Percentiles rank a stretch among this genome's conserved stretches.
These are phyloP conservation scores for Cyprinus carpio DNA, from an alignment of 2,113 vertebrate species.

Conservation along the genomic window DNA sequence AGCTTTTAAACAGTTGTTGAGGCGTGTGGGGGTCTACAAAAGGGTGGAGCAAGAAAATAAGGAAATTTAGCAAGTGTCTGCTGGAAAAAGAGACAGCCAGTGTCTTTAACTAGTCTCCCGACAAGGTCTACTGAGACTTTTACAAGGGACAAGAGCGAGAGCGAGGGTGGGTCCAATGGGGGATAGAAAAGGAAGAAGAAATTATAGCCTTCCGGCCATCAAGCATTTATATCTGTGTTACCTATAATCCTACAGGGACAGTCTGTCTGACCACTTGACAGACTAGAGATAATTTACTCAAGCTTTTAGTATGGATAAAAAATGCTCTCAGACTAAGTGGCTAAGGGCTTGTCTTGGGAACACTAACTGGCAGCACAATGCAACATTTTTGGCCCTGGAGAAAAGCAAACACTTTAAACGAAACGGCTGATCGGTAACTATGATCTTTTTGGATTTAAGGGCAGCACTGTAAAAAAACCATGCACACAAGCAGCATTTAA, in stretches of 20 bases:
- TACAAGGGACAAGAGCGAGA: conserved; percentile 40
- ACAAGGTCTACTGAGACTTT: conserved; percentile 43
- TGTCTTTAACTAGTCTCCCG: conserved; percentile 17
- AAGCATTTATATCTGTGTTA: conserved; percentile 69
- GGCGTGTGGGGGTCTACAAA: not conserved
- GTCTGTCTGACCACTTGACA: conserved; percentile 79
- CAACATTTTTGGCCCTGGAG: conserved; percentile 55
- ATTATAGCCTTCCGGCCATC: conserved; percentile 72
- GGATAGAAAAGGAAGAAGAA: conserved; percentile 60
- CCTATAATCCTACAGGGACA: conserved; percentile 79
- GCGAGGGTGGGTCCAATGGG: conserved; percentile 32
- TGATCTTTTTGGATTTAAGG: conserved; percentile 15
- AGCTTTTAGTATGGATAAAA: conserved; percentile 66
- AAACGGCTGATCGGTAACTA: conserved; percentile 3
- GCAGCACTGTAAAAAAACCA: not conserved
- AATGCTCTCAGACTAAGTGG: conserved; percentile 63
- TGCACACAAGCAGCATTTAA: conserved; percentile 3
- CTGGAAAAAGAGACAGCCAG: conserved; percentile 2
- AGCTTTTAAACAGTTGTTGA: conserved; percentile 43
- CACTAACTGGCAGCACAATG: conserved; percentile 59
- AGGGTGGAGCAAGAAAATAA: conserved; percentile 36
- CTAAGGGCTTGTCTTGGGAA: conserved; percentile 70
- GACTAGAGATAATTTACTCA: conserved; percentile 74
- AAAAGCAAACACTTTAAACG: conserved; percentile 20
- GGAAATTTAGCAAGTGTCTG: conserved; percentile 10